Conservation (phyloP, 2,888 invertebrate genomes). For the Falcaria lacertinaria region DNA sequence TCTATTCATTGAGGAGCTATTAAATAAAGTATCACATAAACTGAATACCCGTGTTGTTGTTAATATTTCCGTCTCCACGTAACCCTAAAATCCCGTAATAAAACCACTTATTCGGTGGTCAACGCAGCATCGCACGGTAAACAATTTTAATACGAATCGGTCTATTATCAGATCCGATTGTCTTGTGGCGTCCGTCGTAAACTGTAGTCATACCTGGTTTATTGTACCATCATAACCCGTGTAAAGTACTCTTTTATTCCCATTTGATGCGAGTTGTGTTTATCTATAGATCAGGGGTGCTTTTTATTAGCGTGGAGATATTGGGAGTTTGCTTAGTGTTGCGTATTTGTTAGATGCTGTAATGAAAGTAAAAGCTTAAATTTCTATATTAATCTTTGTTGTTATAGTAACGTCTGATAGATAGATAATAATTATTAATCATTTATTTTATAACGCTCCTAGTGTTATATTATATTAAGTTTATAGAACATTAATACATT, state of each 20-base stretch:
- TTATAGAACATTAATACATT: too few species aligned
- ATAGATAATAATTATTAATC: too few species aligned
- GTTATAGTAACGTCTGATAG: too few species aligned
- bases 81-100: slow-evolving; percentile 22
- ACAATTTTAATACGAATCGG: slow-evolving; percentile 57
- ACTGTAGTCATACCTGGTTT: slow-evolving; percentile 40
- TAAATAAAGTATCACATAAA: too few species aligned
- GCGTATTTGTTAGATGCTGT: neutral
- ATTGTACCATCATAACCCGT: slow-evolving; percentile 68
- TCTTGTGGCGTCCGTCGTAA: slow-evolving; percentile 38
- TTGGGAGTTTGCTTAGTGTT: neutral
- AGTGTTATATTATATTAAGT: too few species aligned
- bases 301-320: slow-evolving; percentile 1
- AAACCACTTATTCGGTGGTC: slow-evolving; percentile 20
- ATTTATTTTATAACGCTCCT: too few species aligned
- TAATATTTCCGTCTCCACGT: slow-evolving; percentile 3
- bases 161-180: slow-evolving; percentile 60
- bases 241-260: slow-evolving; percentile 63
- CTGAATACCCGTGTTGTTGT: too few species aligned
- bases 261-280: slow-evolving; percentile 61
- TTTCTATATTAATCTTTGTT: too few species aligned
- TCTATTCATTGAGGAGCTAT: too few species aligned
- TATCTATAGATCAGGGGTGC: slow-evolving; percentile 54
- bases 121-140: slow-evolving; percentile 42
- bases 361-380: too few species aligned